Base-by-base conservation (phyloP, 2,797 vertebrate genomes). In the Diceros bicornis region DNA sequence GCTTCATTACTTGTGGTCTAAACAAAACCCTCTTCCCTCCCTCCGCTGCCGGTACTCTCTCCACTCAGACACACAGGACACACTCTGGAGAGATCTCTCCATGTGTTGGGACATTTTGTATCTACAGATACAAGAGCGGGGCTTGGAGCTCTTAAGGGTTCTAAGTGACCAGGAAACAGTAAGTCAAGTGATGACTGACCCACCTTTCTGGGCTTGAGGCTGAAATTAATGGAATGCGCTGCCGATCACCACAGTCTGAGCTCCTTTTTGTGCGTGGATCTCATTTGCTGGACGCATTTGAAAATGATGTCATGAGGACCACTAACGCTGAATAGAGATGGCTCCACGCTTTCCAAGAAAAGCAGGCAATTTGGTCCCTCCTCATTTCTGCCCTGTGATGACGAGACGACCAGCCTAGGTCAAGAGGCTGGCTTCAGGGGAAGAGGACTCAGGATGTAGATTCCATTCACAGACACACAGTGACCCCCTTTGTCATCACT, bases 81-180 rank as follows among this genome's bases (percentile, higher is more conserved):
- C 1, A 7, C 44, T 77, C 78, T 17, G 37, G 32, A 62, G 4
- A 23, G 37, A n/a, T 34, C n/a, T 61, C 50, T 13, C 21, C 4
- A 2, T 37, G 2, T 0, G 3, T 6, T 37, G 57, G 37, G 14
- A n/a, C 20, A 2, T 68, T 37, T 66, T 57, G 44, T 17, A 16
- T 66, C 57, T 32, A 1, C 2, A n/a, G 23, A 17, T 1, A 0
- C 23, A 16, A 2, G 21, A 12, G 18, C 44, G 4, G 12, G 21
- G 23, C 25, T 2, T 20, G 37, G 27, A 10, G 29, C 55, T 21
- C 34, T 50, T 62, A 0, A 0, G 3, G 50, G 92, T 97, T 97
- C 97, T 96, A 89, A 96, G 89, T 83, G 98, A 97, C 92, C 64
- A 81, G 85, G 94, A 97, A 98, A 97, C 97, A 96, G 96, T 97